Evolutionary conservation across 2,888 invertebrate genomes (phyloP).

Genomic region (Metallyticus violacea): DNA sequence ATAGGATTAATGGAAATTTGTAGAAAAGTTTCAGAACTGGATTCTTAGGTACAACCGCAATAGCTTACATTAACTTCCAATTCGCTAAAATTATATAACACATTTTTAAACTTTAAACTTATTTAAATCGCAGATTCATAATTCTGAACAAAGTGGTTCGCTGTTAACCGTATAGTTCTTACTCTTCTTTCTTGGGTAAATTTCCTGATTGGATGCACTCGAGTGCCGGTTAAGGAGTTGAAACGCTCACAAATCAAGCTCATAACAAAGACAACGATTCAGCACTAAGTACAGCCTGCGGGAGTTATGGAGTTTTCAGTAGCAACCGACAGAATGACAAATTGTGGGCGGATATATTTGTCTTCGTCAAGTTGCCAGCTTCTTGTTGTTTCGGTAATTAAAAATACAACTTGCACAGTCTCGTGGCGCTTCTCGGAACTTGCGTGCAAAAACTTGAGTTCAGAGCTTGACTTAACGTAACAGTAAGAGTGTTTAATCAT

Average conservation of each 20-base stretch:
- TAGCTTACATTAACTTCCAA: too few relatives aligned
- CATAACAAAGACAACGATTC: neutral
- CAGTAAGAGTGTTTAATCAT: too few relatives aligned
- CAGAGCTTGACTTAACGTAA: neutral
- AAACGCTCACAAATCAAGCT: neutral
- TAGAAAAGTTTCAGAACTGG: too few relatives aligned
- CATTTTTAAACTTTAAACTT: too few relatives aligned
- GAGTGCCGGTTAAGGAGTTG: neutral
- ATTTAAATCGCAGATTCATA: too few relatives aligned
- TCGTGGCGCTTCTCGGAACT: neutral
- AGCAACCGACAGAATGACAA: neutral
- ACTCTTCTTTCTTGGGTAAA: neutral
- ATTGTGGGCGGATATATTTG: neutral
- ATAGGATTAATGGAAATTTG: too few relatives aligned
- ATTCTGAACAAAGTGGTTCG: too few relatives aligned
- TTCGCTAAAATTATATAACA: too few relatives aligned
- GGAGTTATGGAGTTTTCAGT: neutral
- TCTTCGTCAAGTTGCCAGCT: neutral
- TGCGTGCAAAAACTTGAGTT: neutral
- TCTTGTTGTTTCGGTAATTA: neutral
- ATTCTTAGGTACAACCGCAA: too few relatives aligned
- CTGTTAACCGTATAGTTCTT: too few relatives aligned
- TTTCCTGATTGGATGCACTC: neutral
- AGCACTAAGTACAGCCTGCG: too few relatives aligned
- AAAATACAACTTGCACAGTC: neutral